Conservation (phyloP, 2,888 invertebrate species). For the Drosophila peninsularis region DNA sequence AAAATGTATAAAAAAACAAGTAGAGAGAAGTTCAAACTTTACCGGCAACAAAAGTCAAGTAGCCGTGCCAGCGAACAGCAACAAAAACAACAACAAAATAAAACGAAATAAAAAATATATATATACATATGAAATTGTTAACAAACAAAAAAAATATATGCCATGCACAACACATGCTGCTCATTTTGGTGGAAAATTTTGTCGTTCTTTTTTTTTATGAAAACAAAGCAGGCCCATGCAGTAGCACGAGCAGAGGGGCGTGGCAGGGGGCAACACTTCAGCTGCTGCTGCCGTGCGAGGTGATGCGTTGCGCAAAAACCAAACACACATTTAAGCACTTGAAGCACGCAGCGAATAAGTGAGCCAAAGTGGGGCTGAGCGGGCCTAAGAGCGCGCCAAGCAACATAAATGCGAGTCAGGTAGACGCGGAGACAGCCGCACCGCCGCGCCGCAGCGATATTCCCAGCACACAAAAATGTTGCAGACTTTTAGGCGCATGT, state of each 20-base stretch:
- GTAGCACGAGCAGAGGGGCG: slow-evolving; percentile 25
- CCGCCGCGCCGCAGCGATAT: neutral
- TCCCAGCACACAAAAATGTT: slow-evolving; percentile 61
- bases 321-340: slow-evolving; percentile 52
- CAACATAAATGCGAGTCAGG: slow-evolving; percentile 51
- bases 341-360: slow-evolving; percentile 32
- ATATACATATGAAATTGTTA: slow-evolving; percentile 21
- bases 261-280: slow-evolving; percentile 44
- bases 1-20: slow-evolving; percentile 7
- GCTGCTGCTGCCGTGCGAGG: slow-evolving; percentile 20
- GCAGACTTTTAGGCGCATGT: slow-evolving; percentile 58
- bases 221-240: slow-evolving; percentile 46
- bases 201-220: slow-evolving; percentile 27
- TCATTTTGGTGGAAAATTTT: slow-evolving; percentile 70
- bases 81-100: slow-evolving; percentile 19
- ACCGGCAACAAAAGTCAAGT: slow-evolving; percentile 57
- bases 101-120: slow-evolving; percentile 21
- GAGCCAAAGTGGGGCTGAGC: slow-evolving; percentile 1
- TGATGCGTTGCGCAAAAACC: slow-evolving; percentile 41
- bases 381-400: neutral
- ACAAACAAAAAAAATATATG: slow-evolving; percentile 18
- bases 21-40: slow-evolving; percentile 44
- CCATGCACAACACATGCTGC: slow-evolving; percentile 67
- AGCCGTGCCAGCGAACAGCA: slow-evolving; percentile 41
- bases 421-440: slow-evolving; percentile 15